phyloP scores from a whole-genome alignment of 2,888 invertebrate genomes.

The Allolobophora icterica region DNA sequence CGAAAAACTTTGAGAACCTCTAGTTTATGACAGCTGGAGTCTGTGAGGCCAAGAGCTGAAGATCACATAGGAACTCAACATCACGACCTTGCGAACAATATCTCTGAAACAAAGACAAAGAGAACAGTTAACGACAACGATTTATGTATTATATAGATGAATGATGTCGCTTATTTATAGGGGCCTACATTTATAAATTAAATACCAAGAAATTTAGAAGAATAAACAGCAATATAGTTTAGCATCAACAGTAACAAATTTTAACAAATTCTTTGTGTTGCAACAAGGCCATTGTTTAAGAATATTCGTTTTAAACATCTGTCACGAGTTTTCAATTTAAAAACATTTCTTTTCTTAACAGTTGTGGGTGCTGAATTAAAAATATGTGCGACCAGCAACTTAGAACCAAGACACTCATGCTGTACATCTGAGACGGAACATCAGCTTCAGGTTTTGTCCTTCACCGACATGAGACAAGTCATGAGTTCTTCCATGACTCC shows the following conservation, averaged over 20 bases:
- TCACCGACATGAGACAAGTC: background rate
- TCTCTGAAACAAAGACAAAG: too few relatives aligned
- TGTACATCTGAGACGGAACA: background rate
- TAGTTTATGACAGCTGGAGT: too few relatives aligned
- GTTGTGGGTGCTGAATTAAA: constrained; percentile 8
- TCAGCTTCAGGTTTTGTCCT: background rate
- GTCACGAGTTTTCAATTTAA: background rate
- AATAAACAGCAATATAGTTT: background rate
- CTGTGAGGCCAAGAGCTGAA: too few relatives aligned
- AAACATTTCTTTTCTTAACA: background rate
- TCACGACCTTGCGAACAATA: too few relatives aligned
- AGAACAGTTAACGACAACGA: too few relatives aligned
- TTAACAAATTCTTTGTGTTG: too few relatives aligned
- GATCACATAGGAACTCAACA: too few relatives aligned
- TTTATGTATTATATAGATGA: too few relatives aligned
- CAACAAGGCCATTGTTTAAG: background rate
- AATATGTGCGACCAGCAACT: background rate
- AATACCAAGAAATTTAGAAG: background rate
- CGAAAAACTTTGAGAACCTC: too few relatives aligned
- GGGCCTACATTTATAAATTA: background rate
- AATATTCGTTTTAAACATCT: background rate
- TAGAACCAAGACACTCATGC: constrained; percentile 8
- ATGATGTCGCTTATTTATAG: too few relatives aligned
- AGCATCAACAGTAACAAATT: too few relatives aligned
- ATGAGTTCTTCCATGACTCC: constrained; percentile 17